Conservation (phyloP, 2,797 vertebrate genomes). For the Periophthalmus magnuspinnatus region DNA sequence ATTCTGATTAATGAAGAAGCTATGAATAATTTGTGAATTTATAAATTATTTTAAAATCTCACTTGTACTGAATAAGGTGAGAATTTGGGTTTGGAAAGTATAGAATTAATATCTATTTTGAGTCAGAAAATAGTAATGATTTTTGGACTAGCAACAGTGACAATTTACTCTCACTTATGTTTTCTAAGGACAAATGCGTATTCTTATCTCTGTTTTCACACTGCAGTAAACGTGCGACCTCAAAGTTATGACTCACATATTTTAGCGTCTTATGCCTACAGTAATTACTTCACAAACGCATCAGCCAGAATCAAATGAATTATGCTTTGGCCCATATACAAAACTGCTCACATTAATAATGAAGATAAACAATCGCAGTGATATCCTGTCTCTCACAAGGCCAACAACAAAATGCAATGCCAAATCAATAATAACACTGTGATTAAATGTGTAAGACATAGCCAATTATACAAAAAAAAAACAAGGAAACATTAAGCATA, state of each 20-base stretch:
- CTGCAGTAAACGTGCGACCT: background rate
- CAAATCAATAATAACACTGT: background rate
- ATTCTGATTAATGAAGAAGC: constrained; percentile 39
- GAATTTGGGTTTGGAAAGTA: constrained; percentile 17
- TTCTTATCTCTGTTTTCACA: background rate
- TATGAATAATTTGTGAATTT: constrained; percentile 37
- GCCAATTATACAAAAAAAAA: background rate
- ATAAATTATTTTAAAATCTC: constrained; percentile 49
- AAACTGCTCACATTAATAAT: constrained; percentile 10
- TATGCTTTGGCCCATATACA: constrained; percentile 9
- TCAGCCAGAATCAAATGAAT: constrained; percentile 14
- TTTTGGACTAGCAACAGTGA: no score
- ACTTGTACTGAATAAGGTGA: constrained; percentile 33
- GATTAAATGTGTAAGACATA: background rate
- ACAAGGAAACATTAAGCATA: background rate
- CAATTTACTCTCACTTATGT: background rate
- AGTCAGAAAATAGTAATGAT: no score
- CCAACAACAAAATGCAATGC: background rate
- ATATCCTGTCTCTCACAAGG: background rate
- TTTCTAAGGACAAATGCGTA: background rate
- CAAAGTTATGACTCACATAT: constrained; percentile 7
- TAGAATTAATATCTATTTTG: background rate
- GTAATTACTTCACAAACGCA: constrained; percentile 37
- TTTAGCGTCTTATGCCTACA: constrained; percentile 21
- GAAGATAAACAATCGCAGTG: background rate